Evolutionary conservation across 2,888 invertebrate species (phyloP), one percentile per base, ranked within the genome.

Genomic region (Gryllus longicercus): DNA sequence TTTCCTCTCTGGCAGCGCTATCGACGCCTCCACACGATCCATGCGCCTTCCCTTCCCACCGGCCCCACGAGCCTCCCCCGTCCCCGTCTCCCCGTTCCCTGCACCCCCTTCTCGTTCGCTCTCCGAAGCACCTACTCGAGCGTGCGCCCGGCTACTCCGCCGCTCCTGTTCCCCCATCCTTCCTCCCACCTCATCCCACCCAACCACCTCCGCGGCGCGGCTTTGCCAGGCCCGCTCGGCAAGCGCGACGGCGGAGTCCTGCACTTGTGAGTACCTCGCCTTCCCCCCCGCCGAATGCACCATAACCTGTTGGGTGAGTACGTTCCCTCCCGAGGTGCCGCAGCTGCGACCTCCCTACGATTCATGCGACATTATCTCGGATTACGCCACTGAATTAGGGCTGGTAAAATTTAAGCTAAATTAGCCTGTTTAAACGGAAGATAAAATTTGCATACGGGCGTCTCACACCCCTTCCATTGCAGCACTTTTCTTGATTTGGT

Each of bases 241-340:
- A 8, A 5, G 38, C 38, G 38, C 38, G 38, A 38, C 38, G 38
- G 38, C 38, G 38, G 38, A 38, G 38, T 38, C 38, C 38, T 38
- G 38, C 38, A 38, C 38, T 38, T 8, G 38, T 38, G 63, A 63
- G 63, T 63, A 63, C 16, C 63, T 14, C 63, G 63, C 63, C 3
- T 11, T 10, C 14, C n/a, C 14, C 16, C 63, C 14, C 4, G 5
- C n/a, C 16, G n/a, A 63, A 63, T 63, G 63, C 63, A 63, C n/a
- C 63, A n/a, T 63, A 63, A 63, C 63, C 63, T 63, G 63, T 63
- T 63, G 63, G 63, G 63, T 63, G 63, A 63, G n/a, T 63, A 63
- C 63, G 63, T n/a, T 63, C 11, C n/a, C 16, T 63, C n/a, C n/a
- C 16, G 16, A 63, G 63, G 63, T 16, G 63, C 14, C 63, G 63